phyloP scores from a whole-genome alignment of 2,888 invertebrate species.

The Lordiphosa andalusiaca region DNA sequence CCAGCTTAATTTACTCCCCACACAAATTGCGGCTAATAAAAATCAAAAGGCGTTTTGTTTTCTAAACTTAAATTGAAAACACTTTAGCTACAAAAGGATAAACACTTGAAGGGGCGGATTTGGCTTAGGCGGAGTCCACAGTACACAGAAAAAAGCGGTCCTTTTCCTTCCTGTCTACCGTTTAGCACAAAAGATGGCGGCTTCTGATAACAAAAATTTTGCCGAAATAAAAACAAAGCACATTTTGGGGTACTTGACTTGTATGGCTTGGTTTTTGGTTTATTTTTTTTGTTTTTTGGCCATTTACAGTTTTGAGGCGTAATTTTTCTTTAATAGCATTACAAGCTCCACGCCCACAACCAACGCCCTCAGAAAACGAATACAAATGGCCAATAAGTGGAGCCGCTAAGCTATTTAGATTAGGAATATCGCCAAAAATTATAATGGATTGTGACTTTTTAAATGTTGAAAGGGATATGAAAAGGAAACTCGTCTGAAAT shows the following conservation, averaged over 20 bases:
- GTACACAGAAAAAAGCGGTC: slow-evolving; percentile 3
- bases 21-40: slow-evolving; percentile 57
- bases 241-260: slow-evolving; percentile 29
- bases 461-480: neutral
- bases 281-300: slow-evolving; percentile 33
- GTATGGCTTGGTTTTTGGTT: slow-evolving; percentile 5
- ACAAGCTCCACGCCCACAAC: slow-evolving; percentile 52
- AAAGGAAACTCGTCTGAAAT: slow-evolving; percentile 6
- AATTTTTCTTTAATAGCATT: slow-evolving; percentile 60
- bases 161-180: slow-evolving; percentile 40
- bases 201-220: slow-evolving; percentile 67
- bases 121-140: slow-evolving; percentile 52
- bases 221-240: slow-evolving; percentile 45
- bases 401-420: slow-evolving; percentile 54
- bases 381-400: slow-evolving; percentile 54
- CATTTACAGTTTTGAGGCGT: slow-evolving; percentile 75
- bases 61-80: slow-evolving; percentile 80
- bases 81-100: slow-evolving; percentile 76
- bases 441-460: neutral
- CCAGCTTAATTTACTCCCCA: no score
- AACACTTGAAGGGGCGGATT: slow-evolving; percentile 76
- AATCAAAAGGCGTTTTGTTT: slow-evolving; percentile 78
- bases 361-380: slow-evolving; percentile 9
- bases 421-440: slow-evolving; percentile 34
- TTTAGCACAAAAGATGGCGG: slow-evolving; percentile 75